Percentiles rank a stretch among this genome's conserved stretches.
These are phyloP conservation scores for Dysidea cf. avara DNA, from an alignment of 37 sponge, comb jelly and placozoan species.

Conservation along the genomic window DNA sequence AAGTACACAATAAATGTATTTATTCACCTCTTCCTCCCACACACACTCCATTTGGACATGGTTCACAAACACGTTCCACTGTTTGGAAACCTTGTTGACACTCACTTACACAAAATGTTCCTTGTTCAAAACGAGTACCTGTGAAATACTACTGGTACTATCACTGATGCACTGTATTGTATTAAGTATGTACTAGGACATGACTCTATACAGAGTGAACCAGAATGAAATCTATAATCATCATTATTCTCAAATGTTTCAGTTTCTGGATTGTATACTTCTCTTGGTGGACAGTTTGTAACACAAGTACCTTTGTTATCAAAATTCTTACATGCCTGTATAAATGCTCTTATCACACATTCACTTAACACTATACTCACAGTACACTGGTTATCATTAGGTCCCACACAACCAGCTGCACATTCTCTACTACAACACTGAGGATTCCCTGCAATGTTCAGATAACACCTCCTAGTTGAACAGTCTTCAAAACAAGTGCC, in stretches of 20 bases:
- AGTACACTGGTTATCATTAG: slow-evolving; percentile 22
- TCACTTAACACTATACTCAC: slow-evolving; percentile 5
- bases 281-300: slow-evolving; percentile 38
- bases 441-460: neutral
- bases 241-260: slow-evolving; percentile 39
- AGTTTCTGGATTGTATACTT: slow-evolving; percentile 23
- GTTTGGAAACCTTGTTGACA: no score
- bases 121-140: no score
- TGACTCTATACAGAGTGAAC: slow-evolving; percentile 43
- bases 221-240: slow-evolving; percentile 33
- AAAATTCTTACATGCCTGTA: slow-evolving; percentile 61
- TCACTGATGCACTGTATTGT: no score
- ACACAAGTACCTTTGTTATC: slow-evolving; percentile 67
- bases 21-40: no score
- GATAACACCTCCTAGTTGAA: slow-evolving; percentile 15
- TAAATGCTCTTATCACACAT: no score
- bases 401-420: slow-evolving; percentile 64
- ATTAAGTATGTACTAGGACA: slow-evolving; percentile 46
- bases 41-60: no score
- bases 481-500: slow-evolving; percentile 10
- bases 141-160: no score
- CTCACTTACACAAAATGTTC: no score
- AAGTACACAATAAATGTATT: no score
- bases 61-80: no score
- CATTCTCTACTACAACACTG: slow-evolving; percentile 63